A percentile compares a stretch with the other conserved stretches of the same genome.
Conservation (phyloP, 1,140 invertebrate genomes). For the Diabrotica virgifera region DNA sequence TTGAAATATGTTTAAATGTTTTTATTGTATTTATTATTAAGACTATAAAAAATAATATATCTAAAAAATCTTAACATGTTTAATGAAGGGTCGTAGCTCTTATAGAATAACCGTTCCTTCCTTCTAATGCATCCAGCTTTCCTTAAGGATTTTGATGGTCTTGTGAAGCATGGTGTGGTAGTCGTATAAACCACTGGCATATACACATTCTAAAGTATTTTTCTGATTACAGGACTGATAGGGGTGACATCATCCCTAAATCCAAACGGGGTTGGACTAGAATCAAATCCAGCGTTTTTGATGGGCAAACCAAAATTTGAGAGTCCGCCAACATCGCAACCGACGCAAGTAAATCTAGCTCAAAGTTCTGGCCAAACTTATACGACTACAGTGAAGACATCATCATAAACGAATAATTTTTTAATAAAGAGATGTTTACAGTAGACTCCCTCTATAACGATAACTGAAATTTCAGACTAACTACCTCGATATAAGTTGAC, state of each 20-base stretch:
- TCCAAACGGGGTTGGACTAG: conserved; percentile 45
- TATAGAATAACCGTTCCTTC: too few species aligned
- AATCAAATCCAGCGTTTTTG: conserved; percentile 44
- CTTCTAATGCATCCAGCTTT: too few species aligned
- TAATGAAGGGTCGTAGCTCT: too few species aligned
- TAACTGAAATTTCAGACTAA: too few species aligned
- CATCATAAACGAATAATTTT: background rate
- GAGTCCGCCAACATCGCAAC: conserved; percentile 28
- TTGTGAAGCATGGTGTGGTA: background rate
- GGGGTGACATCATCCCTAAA: conserved; percentile 43
- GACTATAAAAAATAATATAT: too few species aligned
- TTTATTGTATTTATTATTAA: too few species aligned
- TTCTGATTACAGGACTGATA: conserved; percentile 29
- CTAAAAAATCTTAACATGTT: too few species aligned
- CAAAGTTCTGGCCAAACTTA: conserved; percentile 40
- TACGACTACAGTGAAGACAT: conserved; percentile 23
- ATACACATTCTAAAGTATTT: background rate
- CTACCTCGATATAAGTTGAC: too few species aligned
- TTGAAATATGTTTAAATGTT: too few species aligned
- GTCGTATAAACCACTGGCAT: background rate
- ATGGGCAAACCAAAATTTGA: conserved; percentile 43
- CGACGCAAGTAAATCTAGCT: conserved; percentile 40
- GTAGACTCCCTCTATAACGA: too few species aligned
- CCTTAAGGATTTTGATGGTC: too few species aligned
- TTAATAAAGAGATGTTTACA: too few species aligned